Percentiles rank a stretch among this genome's conserved stretches.
phyloP scores from a whole-genome alignment of 1,140 invertebrate genomes.

The Colletes latitarsis region DNA sequence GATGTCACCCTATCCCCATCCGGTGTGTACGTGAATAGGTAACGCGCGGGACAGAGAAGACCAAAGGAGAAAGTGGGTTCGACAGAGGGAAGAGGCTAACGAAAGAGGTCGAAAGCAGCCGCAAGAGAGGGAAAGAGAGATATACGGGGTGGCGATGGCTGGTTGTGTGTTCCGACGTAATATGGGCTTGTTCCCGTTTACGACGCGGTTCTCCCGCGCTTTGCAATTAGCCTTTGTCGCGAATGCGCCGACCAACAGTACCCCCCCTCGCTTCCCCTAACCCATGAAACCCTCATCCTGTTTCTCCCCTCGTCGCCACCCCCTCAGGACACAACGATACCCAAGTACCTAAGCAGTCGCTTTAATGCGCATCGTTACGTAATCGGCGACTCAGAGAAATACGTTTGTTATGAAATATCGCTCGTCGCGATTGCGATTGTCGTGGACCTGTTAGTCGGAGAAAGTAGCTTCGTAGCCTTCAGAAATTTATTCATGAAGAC shows the following conservation, averaged over 20 bases:
- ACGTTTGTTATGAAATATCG: too few species aligned
- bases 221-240: conserved; percentile 80
- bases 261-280: neutral
- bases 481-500: too few species aligned
- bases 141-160: conserved; percentile 12
- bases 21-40: neutral
- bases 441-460: too few species aligned
- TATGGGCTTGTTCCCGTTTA: conserved; percentile 77
- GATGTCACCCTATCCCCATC: conserved; percentile 15
- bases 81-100: conserved; percentile 4
- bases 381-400: conserved; percentile 6
- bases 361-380: conserved; percentile 16
- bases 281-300: conserved; percentile 20
- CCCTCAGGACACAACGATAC: conserved; percentile 30
- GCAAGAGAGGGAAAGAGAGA: conserved; percentile 30
- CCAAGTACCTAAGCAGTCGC: conserved; percentile 35
- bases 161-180: conserved; percentile 74
- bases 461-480: too few species aligned
- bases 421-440: too few species aligned
- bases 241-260: conserved; percentile 63
- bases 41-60: conserved; percentile 8
- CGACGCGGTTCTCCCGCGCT: conserved; percentile 66
- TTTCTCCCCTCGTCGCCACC: conserved; percentile 9
- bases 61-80: neutral
- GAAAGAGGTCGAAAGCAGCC: conserved; percentile 18